A percentile compares a stretch with the other conserved stretches of the same genome.
phyloP scores from a whole-genome alignment of 2,888 invertebrate genomes.

The Reticulitermes lucifugus region DNA sequence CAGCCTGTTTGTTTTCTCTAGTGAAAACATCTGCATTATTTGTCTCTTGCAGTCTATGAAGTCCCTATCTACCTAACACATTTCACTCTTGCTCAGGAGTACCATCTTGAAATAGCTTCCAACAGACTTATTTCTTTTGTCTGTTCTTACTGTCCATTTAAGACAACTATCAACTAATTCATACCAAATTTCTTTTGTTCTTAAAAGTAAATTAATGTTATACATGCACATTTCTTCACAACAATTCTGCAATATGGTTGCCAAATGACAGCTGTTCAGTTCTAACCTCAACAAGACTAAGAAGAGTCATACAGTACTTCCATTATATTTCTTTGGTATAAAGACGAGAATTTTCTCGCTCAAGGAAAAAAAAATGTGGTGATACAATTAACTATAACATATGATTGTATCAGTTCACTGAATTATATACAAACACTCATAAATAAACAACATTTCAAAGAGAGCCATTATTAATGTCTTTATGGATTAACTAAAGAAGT shows the following conservation, averaged over 20 bases:
- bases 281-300: neutral
- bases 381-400: neutral
- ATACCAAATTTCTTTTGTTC: neutral
- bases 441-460: conserved; percentile 4
- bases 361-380: neutral
- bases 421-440: conserved; percentile 1
- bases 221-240: neutral
- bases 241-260: neutral
- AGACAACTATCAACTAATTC: neutral
- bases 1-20: too few species aligned
- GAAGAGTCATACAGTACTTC: neutral
- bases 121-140: neutral
- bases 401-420: neutral
- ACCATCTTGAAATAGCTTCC: neutral
- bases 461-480: neutral
- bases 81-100: neutral
- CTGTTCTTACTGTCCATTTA: neutral
- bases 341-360: neutral
- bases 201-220: neutral
- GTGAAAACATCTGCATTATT: too few species aligned
- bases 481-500: neutral
- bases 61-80: neutral
- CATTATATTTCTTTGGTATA: conserved; percentile 4
- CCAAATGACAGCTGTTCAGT: neutral
- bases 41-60: too few species aligned